phyloP scores from a whole-genome alignment of 1,140 invertebrate genomes.

The Wasmannia auropunctata region DNA sequence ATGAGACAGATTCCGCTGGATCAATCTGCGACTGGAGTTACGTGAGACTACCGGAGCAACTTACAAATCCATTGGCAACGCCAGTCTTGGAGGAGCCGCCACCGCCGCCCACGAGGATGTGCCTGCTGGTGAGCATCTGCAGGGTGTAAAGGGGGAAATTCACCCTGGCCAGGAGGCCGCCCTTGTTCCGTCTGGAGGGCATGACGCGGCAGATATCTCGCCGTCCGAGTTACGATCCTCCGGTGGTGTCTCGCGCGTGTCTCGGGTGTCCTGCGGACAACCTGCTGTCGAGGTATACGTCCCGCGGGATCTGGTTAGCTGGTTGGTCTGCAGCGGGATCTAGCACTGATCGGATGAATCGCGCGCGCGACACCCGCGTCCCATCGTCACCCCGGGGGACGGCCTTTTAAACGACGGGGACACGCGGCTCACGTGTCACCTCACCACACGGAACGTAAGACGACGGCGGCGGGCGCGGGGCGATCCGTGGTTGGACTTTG shows the following conservation, averaged over 20 bases:
- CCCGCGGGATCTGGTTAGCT: background rate
- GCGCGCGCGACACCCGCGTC: background rate
- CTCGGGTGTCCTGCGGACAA: background rate
- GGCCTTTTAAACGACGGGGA: no score
- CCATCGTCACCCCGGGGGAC: background rate
- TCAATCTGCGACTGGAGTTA: background rate
- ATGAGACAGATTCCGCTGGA: background rate
- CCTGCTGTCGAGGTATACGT: background rate
- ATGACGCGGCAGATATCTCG: slow-evolving; percentile 67
- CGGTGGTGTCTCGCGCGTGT: background rate
- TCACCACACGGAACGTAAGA: background rate
- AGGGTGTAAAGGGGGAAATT: slow-evolving; percentile 97
- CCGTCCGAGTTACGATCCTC: background rate
- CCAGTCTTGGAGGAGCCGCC: slow-evolving; percentile 98
- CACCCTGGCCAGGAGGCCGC: slow-evolving; percentile 92
- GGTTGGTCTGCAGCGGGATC: background rate
- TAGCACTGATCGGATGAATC: background rate
- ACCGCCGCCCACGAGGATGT: slow-evolving; percentile 97
- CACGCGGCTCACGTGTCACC: background rate
- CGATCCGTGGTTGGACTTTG: slow-evolving; percentile 1
- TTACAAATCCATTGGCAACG: slow-evolving; percentile 97
- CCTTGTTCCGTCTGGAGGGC: slow-evolving; percentile 85
- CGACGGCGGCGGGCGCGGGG: background rate
- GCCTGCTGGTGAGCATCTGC: slow-evolving; percentile 95
- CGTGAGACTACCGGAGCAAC: slow-evolving; percentile 71